Conservation (phyloP, 2,113 vertebrate genomes). For the Miniopterus natalensis region DNA sequence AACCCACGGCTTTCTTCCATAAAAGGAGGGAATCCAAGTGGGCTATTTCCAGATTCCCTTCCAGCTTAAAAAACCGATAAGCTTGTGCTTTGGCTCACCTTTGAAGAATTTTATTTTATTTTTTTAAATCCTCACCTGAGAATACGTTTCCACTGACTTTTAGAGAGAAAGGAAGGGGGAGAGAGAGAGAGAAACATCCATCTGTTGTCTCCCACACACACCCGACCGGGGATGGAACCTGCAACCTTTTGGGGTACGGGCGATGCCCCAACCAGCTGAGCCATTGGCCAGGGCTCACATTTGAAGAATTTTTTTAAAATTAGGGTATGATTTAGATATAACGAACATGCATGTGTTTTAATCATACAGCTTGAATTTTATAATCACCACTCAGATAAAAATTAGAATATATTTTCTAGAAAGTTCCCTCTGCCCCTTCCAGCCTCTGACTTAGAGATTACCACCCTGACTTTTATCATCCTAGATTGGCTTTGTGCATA, state of each 20-base stretch:
- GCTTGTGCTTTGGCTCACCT: conserved; percentile 21
- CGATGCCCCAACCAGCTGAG: neutral
- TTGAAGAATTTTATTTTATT: conserved; percentile 20
- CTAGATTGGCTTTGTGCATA: conserved; percentile 17
- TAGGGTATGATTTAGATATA: neutral
- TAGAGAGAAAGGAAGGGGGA: no score
- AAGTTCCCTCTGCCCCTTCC: neutral
- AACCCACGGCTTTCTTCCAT: neutral
- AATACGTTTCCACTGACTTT: neutral
- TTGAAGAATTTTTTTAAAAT: neutral
- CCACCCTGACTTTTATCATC: neutral
- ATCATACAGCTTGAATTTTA: conserved; percentile 29
- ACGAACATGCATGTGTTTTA: conserved; percentile 11
- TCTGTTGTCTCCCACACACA: neutral
- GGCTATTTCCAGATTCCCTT: neutral
- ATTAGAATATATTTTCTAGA: conserved; percentile 11
- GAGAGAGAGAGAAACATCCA: no score
- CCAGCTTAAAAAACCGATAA: conserved; percentile 30
- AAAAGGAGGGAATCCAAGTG: conserved; percentile 12
- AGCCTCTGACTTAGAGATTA: neutral
- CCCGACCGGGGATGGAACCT: neutral
- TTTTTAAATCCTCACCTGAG: neutral
- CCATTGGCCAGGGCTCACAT: neutral
- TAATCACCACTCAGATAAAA: conserved; percentile 19
- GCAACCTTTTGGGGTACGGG: neutral